Percentiles rank a stretch among this genome's conserved stretches.
These are phyloP conservation scores for Semibalanus balanoides DNA, from an alignment of 1,140 invertebrate genomes.

Conservation along the genomic window DNA sequence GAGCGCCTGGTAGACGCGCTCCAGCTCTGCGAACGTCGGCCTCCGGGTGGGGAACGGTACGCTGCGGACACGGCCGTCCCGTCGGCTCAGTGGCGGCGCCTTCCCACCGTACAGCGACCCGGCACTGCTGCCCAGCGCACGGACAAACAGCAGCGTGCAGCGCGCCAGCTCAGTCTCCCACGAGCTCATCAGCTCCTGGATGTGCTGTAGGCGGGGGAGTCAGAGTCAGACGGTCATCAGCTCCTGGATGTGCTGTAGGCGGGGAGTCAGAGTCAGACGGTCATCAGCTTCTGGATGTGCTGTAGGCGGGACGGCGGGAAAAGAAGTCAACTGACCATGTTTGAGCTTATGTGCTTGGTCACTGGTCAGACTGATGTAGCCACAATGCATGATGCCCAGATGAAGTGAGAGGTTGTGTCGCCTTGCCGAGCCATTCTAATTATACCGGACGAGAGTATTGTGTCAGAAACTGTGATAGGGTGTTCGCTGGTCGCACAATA, in stretches of 20 bases:
- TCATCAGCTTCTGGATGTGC: conserved; percentile 61
- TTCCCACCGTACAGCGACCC: conserved; percentile 58
- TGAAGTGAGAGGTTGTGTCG: no score
- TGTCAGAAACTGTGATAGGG: no score
- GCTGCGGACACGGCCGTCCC: conserved; percentile 48
- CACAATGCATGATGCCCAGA: no score
- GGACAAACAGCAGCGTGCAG: conserved; percentile 60
- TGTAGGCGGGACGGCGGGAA: no score
- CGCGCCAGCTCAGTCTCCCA: conserved; percentile 51
- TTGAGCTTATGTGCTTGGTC: no score
- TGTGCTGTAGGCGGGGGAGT: conserved; percentile 52
- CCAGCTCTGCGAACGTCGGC: conserved; percentile 64
- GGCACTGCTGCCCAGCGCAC: conserved; percentile 58
- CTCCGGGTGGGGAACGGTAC: conserved; percentile 69
- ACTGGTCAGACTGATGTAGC: no score
- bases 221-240: no score
- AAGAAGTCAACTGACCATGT: no score
- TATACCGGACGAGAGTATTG: no score
- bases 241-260: conserved; percentile 62
- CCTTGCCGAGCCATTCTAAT: no score
- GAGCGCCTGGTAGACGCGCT: conserved; percentile 54
- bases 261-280: no score
- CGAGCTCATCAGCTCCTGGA: conserved; percentile 52
- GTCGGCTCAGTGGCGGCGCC: conserved; percentile 42
- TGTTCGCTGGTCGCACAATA: no score